These are phyloP conservation scores for Ichneumoninae sp. DNA, from an alignment of 2,888 invertebrate genomes.

Conservation along the genomic window DNA sequence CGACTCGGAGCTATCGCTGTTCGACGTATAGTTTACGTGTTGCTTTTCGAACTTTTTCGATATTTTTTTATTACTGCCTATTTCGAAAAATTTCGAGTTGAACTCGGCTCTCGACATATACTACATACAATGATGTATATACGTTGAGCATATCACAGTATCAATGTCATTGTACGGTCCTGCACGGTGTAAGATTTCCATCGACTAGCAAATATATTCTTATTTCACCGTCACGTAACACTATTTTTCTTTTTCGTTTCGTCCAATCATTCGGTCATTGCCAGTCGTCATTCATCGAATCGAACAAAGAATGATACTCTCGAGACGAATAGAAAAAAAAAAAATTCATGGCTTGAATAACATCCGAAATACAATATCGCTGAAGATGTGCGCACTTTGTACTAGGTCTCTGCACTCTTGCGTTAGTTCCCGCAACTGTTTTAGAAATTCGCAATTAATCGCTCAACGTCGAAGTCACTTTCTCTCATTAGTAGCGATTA, in stretches of 20 bases:
- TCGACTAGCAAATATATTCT: constrained; percentile 37
- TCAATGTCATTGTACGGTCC: constrained; percentile 3
- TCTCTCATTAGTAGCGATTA: constrained; percentile 63
- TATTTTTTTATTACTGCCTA: neutral
- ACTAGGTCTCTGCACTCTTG: constrained; percentile 78
- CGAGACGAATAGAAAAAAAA: neutral
- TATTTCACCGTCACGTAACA: neutral
- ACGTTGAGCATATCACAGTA: constrained; percentile 10
- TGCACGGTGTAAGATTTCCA: constrained; percentile 16
- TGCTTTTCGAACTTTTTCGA: constrained; percentile 25
- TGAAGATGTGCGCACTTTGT: constrained; percentile 50
- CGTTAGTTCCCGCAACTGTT: constrained; percentile 83
- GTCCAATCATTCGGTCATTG: constrained; percentile 26
- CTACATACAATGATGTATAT: constrained; percentile 3
- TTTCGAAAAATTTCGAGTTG: constrained; percentile 3
- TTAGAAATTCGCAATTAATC: constrained; percentile 80
- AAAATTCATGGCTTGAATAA: neutral
- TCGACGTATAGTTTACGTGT: constrained; percentile 2
- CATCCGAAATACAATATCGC: constrained; percentile 1
- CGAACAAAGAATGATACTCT: constrained; percentile 9
- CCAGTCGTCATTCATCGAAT: constrained; percentile 9
- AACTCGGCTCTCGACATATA: neutral
- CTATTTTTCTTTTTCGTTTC: constrained; percentile 6
- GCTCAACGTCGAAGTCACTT: constrained; percentile 72
- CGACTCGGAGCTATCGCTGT: constrained; percentile 23